Conservation (phyloP, 2,797 vertebrate species). For the Cyprinodon diabolis region DNA sequence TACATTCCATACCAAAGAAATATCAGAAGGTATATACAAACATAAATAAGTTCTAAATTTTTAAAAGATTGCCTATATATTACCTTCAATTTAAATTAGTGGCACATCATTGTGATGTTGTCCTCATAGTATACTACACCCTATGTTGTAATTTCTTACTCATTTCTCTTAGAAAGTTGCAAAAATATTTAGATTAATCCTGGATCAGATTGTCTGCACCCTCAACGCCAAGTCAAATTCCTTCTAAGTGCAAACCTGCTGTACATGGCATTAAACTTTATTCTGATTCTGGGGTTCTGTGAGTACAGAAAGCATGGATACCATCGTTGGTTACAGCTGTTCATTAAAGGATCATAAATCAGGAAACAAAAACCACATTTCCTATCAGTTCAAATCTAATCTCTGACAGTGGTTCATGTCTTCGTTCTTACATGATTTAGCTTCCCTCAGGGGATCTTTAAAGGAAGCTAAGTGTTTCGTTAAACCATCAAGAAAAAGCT, state of each 20-base stretch:
- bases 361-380: conserved; percentile 14
- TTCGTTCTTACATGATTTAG: conserved; percentile 3
- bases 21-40: not conserved
- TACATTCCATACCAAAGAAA: not conserved
- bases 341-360: conserved; percentile 24
- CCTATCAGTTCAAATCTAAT: not conserved
- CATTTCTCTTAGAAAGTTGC: not conserved
- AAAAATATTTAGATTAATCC: not conserved
- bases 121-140: not conserved
- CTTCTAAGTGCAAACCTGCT: too few species aligned
- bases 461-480: not conserved
- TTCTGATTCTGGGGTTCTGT: too few species aligned
- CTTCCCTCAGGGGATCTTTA: not conserved
- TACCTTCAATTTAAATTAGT: too few species aligned
- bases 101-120: not conserved
- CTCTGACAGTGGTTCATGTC: not conserved
- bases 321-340: conserved; percentile 7
- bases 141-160: not conserved
- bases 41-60: not conserved
- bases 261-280: too few species aligned
- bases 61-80: not conserved
- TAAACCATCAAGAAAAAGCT: conserved; percentile 14
- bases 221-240: too few species aligned
- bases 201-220: not conserved
- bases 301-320: not conserved